Base-by-base conservation (phyloP, 2,888 invertebrate species). In the Tachystola acroxantha region DNA sequence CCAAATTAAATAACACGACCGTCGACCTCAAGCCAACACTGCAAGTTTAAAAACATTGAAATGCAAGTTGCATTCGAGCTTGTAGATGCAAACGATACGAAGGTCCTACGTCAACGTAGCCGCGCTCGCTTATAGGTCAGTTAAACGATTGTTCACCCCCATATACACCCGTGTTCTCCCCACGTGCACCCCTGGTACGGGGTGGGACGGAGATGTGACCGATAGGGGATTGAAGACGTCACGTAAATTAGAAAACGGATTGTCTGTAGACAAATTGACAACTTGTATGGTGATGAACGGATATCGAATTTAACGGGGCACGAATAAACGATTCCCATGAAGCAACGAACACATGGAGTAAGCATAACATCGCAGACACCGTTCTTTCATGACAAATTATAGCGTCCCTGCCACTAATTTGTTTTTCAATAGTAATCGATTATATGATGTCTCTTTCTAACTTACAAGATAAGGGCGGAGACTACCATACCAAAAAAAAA, bases 61-160 rank as follows among this genome's bases (percentile, higher is more conserved):
- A 64, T 64, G 64, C 67, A 54, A 56, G 58, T 53, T 67, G 64
- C 65, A 69, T 65, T 64, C 59, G 47, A 37, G 50, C 52, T 57
- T 47, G 45, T 57, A 54, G 59, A 65, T 68, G 57, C 49, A 55
- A 40, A 40, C 57, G 61, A 67, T 70, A 66, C 50, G 41, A 37
- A 39, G 43, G 44, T 57, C 46, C 57, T 53, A 61, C 65, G 59
- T 68, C 64, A 63, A 59, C 50, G 46, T 24, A 45, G 40, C 51
- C 13, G 38, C 45, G 24, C 24, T 48, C 45, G 38, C 40, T 56
- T 67, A 66, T 73, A 67, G 77, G 75, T 79, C 71, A 76, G 67
- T 79, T 76, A 79, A 68, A 59, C 66, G 80, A 58, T 48, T 74
- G 51, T 79, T 79, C 74, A 79, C 70, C 79, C n/a, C 67, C 59